phyloP scores from a whole-genome alignment of 1,140 invertebrate genomes.

The Drosophila sp. region DNA sequence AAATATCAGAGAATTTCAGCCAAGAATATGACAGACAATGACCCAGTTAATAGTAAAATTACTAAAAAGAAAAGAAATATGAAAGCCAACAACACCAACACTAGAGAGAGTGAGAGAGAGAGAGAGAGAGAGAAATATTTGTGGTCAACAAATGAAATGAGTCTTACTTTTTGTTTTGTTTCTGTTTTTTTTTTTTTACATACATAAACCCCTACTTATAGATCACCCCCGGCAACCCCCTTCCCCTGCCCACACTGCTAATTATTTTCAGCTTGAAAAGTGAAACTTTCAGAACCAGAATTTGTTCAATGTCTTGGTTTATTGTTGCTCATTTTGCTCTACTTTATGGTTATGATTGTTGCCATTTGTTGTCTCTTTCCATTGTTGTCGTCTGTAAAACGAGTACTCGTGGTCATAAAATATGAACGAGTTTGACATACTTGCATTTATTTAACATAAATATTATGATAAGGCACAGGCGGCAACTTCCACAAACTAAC shows the following conservation, averaged over 20 bases:
- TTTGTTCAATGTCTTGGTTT: constrained; percentile 55
- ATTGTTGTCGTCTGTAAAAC: constrained; percentile 29
- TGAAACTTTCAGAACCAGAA: constrained; percentile 68
- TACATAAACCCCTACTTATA: constrained; percentile 27
- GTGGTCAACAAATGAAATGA: constrained; percentile 46
- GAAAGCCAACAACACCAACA: constrained; percentile 5
- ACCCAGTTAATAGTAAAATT: constrained; percentile 58
- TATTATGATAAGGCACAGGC: constrained; percentile 48
- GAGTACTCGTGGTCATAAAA: constrained; percentile 50
- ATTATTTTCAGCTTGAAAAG: constrained; percentile 44
- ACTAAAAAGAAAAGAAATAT: constrained; percentile 26
- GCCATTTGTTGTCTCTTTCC: constrained; percentile 20
- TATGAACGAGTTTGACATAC: constrained; percentile 59
- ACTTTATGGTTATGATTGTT: constrained; percentile 37
- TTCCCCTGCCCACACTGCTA: not conserved
- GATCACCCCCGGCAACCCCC: constrained; percentile 18
- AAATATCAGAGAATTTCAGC: constrained; percentile 37
- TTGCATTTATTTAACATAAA: constrained; percentile 63
- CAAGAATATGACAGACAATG: constrained; percentile 59
- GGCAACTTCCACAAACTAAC: constrained; percentile 24
- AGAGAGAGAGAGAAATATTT: constrained; percentile 31
- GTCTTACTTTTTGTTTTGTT: constrained; percentile 16
- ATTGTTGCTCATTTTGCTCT: constrained; percentile 65
- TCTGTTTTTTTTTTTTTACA: constrained; percentile 17
- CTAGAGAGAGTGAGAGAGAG: not conserved